Evolutionary conservation across 2,797 vertebrate genomes (phyloP).

Genomic region (Oreochromis grahami): DNA sequence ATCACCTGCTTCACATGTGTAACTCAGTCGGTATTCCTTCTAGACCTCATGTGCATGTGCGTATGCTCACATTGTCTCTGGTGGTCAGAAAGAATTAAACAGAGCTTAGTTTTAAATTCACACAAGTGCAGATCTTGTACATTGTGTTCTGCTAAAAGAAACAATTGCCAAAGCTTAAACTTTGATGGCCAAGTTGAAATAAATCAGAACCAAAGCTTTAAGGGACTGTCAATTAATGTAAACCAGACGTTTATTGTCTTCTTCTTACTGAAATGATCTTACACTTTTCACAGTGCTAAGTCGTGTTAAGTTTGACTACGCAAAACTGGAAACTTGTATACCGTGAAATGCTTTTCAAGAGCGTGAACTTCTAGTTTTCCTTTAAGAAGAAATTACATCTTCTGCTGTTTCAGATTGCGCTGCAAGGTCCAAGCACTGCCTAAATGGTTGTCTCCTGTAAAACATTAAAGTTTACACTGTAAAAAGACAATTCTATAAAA

Average conservation of each 20-base stretch:
- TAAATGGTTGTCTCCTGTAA: neutral
- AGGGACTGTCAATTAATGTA: neutral
- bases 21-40: neutral
- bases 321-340: neutral
- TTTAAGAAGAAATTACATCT: neutral
- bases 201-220: neutral
- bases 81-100: neutral
- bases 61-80: neutral
- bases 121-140: neutral
- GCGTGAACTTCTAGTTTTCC: neutral
- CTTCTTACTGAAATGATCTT: neutral
- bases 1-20: neutral
- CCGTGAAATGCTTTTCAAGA: neutral
- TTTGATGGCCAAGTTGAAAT: neutral
- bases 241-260: neutral
- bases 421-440: neutral
- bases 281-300: neutral
- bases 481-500: neutral
- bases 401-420: neutral
- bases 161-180: neutral
- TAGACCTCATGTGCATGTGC: neutral
- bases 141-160: neutral
- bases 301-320: neutral
- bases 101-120: neutral
- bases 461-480: neutral